These are phyloP conservation scores for Lycaena phlaeas DNA, from an alignment of 2,888 invertebrate species.

Conservation along the genomic window DNA sequence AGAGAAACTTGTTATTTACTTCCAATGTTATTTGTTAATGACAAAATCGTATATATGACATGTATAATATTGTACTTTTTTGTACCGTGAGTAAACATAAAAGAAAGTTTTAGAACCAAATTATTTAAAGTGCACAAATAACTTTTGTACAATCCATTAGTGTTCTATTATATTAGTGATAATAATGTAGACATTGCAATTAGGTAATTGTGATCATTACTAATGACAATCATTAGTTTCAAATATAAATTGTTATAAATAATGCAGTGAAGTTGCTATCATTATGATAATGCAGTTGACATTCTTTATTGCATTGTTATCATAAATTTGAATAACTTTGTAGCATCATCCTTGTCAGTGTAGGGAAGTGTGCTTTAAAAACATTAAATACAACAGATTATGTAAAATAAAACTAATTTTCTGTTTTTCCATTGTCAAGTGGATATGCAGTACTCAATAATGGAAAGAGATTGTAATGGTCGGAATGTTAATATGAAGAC, in stretches of 20 bases:
- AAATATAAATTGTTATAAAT: neutral
- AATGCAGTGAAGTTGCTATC: too few species aligned
- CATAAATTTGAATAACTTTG: neutral
- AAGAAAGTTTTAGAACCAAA: neutral
- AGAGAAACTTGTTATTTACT: too few species aligned
- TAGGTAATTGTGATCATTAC: neutral
- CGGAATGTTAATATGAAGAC: slow-evolving; percentile 64
- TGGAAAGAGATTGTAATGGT: slow-evolving; percentile 53
- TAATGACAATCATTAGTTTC: neutral
- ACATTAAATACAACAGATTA: slow-evolving; percentile 6
- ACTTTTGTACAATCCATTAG: neutral
- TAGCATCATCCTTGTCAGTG: neutral
- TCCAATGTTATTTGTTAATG: too few species aligned
- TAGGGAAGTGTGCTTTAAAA: neutral
- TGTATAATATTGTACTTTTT: too few species aligned
- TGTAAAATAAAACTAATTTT: slow-evolving; percentile 21
- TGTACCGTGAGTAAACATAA: too few species aligned
- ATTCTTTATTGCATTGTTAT: neutral
- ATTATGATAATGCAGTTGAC: too few species aligned
- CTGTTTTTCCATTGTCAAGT: slow-evolving; percentile 54
- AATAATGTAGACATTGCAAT: neutral
- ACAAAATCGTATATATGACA: too few species aligned
- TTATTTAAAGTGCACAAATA: neutral
- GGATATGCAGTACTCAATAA: slow-evolving; percentile 67
- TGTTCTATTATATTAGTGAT: neutral